Evolutionary conservation across 92 coral and sea anemone species (phyloP).

Genomic region (Porites rus): DNA sequence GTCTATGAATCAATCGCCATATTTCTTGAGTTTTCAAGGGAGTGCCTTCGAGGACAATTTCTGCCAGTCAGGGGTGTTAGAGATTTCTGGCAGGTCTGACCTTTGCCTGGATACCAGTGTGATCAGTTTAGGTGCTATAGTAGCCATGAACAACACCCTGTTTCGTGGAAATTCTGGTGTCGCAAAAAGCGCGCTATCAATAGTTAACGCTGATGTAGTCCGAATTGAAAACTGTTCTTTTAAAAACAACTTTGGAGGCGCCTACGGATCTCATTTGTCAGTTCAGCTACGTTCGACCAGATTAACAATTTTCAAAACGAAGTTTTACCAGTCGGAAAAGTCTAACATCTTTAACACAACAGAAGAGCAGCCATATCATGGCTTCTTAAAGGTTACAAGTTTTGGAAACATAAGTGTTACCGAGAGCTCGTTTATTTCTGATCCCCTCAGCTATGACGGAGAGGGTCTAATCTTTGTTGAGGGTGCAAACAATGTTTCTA

Average conservation of each 20-base stretch:
- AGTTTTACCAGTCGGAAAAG: constrained; percentile 22
- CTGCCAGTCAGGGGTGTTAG: constrained; percentile 20
- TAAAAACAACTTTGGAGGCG: constrained; percentile 18
- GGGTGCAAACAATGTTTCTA: constrained; percentile 12
- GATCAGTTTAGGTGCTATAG: background rate
- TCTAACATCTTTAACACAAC: background rate
- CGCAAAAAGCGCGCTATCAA: background rate
- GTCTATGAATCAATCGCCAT: background rate
- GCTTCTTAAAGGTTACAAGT: constrained; percentile 32
- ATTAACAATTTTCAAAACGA: constrained; percentile 9
- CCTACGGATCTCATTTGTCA: constrained; percentile 26
- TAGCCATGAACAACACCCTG: constrained; percentile 1
- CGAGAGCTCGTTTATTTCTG: constrained; percentile 32
- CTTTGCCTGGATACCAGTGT: too few relatives aligned
- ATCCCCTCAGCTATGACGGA: background rate
- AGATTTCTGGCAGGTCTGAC: background rate
- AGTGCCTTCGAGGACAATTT: constrained; percentile 20
- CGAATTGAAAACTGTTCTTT: constrained; percentile 4
- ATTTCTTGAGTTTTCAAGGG: background rate
- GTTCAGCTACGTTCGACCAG: background rate
- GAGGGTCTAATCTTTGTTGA: constrained; percentile 6
- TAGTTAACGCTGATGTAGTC: background rate
- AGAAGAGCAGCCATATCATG: constrained; percentile 16
- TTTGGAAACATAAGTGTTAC: background rate
- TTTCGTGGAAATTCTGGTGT: constrained; percentile 36